phyloP scores from a whole-genome alignment of 2,113 vertebrate genomes.

The Procapra przewalskii region DNA sequence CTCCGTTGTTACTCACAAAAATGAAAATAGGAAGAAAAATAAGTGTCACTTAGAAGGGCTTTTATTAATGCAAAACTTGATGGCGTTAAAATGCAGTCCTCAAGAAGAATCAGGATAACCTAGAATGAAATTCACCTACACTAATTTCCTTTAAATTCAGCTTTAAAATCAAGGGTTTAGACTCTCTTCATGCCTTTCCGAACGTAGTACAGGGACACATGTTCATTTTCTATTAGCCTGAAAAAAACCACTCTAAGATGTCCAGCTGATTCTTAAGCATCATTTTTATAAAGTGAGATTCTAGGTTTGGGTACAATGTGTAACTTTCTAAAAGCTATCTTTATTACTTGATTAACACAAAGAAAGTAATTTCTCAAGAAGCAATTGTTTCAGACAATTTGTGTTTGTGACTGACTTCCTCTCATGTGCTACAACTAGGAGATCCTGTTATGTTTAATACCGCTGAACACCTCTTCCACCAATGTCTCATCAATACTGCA shows the following conservation, averaged over 20 bases:
- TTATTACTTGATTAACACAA: background rate
- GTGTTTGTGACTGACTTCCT: background rate
- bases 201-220: background rate
- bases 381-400: background rate
- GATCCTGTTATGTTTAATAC: background rate
- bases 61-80: background rate
- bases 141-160: background rate
- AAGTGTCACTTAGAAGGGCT: background rate
- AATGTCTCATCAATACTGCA: background rate
- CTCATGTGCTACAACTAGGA: background rate
- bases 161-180: background rate
- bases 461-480: background rate
- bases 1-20: background rate
- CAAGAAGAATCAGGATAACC: background rate
- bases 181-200: background rate
- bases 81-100: background rate
- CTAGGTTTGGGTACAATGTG: background rate
- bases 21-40: background rate
- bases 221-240: background rate
- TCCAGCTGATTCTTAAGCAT: background rate
- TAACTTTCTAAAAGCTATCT: background rate
- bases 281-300: background rate
- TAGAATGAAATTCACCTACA: background rate
- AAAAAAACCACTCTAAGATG: background rate
- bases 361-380: background rate